A percentile compares a stretch with the other conserved stretches of the same genome.
phyloP scores from a whole-genome alignment of 2,888 invertebrate species.

The Trachelus stipa region DNA sequence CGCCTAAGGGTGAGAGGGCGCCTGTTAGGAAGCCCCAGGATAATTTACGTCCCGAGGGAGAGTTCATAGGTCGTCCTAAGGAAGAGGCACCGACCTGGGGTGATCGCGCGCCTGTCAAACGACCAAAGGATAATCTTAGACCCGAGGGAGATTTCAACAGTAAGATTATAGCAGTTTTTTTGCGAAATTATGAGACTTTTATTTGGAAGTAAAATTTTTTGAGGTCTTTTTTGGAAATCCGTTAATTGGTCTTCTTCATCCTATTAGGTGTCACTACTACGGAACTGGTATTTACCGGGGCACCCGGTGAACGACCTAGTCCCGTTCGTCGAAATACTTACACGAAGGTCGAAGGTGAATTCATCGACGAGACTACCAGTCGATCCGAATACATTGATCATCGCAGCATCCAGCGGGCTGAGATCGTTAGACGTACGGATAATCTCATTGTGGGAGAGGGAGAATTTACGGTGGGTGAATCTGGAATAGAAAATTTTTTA shows the following conservation, averaged over 20 bases:
- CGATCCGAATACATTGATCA: slow-evolving; percentile 77
- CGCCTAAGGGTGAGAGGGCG: slow-evolving; percentile 64
- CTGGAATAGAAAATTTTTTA: too few species aligned
- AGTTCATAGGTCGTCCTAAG: slow-evolving; percentile 69
- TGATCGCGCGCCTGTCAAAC: slow-evolving; percentile 63
- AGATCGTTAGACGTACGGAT: slow-evolving; percentile 73
- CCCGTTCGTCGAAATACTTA: slow-evolving; percentile 80
- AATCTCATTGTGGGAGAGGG: slow-evolving; percentile 77
- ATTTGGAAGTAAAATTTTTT: too few species aligned
- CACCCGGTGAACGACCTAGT: slow-evolving; percentile 74
- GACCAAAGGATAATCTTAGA: slow-evolving; percentile 62
- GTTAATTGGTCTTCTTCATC: too few species aligned
- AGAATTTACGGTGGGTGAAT: slow-evolving; percentile 61
- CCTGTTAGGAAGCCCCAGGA: slow-evolving; percentile 69
- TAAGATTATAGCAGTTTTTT: background rate
- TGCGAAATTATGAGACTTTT: too few species aligned
- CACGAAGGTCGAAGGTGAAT: slow-evolving; percentile 82
- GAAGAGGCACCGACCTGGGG: slow-evolving; percentile 67
- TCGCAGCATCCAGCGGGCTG: slow-evolving; percentile 72
- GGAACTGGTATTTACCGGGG: slow-evolving; percentile 77
- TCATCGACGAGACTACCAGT: slow-evolving; percentile 77
- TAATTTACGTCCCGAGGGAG: slow-evolving; percentile 79
- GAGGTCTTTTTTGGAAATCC: rapidly evolving
- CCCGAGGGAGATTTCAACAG: slow-evolving; percentile 69
- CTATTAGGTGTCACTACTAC: slow-evolving; percentile 76